These are phyloP conservation scores for Tachystola acroxantha DNA, from an alignment of 2,888 invertebrate species.

Conservation along the genomic window DNA sequence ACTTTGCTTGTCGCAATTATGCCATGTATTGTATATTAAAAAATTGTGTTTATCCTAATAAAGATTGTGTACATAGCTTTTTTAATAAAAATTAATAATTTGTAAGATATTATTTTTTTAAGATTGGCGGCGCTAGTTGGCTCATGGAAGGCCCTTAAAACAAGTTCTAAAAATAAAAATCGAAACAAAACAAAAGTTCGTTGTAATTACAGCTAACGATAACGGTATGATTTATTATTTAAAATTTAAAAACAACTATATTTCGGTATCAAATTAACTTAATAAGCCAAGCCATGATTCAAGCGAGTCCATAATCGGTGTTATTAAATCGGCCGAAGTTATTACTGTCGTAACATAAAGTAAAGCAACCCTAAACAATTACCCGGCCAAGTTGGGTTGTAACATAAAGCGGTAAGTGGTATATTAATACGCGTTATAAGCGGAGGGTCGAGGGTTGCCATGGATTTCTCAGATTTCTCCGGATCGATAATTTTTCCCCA, in stretches of 20 bases:
- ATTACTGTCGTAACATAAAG: conserved; percentile 46
- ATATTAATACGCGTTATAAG: conserved; percentile 44
- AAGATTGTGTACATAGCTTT: too few relatives aligned
- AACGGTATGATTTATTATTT: not conserved
- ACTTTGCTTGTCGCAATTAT: too few relatives aligned
- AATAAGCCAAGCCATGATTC: conserved; percentile 10
- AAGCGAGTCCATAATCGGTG: conserved; percentile 21
- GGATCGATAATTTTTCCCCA: too few relatives aligned
- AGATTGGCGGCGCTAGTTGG: too few relatives aligned
- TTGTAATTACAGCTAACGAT: too few relatives aligned
- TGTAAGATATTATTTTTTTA: too few relatives aligned
- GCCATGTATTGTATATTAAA: too few relatives aligned
- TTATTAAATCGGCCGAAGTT: conserved; percentile 41
- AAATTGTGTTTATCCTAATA: too few relatives aligned
- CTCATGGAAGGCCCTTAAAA: too few relatives aligned
- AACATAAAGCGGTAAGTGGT: conserved; percentile 61
- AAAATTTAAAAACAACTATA: not conserved
- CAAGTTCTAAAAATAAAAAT: not conserved
- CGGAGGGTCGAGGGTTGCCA: conserved; percentile 25
- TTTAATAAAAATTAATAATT: too few relatives aligned
- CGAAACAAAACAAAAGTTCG: not conserved
- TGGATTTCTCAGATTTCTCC: too few relatives aligned
- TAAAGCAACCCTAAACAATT: conserved; percentile 68
- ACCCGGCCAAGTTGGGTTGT: conserved; percentile 40
- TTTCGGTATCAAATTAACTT: not conserved